Evolutionary conservation across 2,113 vertebrate species (phyloP), one percentile per base, ranked within the genome.

Genomic region (Rhinogobius similis): DNA sequence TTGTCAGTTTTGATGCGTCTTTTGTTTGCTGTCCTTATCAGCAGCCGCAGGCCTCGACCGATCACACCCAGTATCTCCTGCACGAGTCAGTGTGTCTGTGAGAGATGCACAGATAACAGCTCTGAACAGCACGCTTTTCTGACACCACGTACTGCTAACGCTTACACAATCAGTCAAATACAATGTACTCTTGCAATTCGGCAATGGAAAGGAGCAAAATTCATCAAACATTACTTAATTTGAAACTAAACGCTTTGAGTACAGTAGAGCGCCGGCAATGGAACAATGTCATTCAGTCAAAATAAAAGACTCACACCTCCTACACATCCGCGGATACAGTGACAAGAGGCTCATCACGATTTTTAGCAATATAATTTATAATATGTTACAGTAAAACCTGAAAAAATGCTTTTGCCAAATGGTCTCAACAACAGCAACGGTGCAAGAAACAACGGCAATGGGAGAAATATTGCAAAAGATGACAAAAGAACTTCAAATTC

Each of bases 221-320:
- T 46, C 16, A 6, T 46, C 4, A 46, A 16, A 1, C 14, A 43
- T 14, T 14, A 14, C 16, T 44, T 5, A 5, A 44, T 20, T 3
- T 20, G 20, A n/a, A 59, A 26, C 20, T 24, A 26, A 38, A 9
- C 44, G 38, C 59, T 71, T 23, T 67, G 56, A 77, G 32, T 59
- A 48, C 8, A 65, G 24, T 69, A 43, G 55, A 21, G 20, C 9
- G 53, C 24, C 26, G 52, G 29, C 43, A 23, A 66, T 76, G 75
- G 78, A 87, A 83, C 77, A 75, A 69, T 78, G 79, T 41, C 27
- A 67, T 56, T 67, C 32, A 23, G 66, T 36, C 56, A 70, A 76
- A 83, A 78, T 74, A 78, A 77, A 76, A 79, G 56, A 23, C n/a
- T 65, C 62, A 13, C 77, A 73, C 83, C 79, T 70, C 86, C 79